Conservation (phyloP, 2,888 invertebrate genomes). For the Tetrapedia diversipes region DNA sequence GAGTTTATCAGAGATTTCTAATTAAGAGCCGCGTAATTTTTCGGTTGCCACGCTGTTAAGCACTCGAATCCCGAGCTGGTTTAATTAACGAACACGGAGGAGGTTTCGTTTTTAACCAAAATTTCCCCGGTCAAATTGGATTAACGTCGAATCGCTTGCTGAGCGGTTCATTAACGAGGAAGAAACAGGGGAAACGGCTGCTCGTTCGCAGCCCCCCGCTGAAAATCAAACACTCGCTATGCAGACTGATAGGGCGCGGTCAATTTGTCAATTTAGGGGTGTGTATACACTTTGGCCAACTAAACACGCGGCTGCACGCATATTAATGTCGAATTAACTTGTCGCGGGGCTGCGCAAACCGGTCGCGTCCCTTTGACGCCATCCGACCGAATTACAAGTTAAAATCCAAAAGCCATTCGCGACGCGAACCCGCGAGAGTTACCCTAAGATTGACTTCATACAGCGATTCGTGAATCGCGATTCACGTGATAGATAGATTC, state of each 20-base stretch:
- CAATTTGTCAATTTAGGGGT: constrained; percentile 22
- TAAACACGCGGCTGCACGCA: constrained; percentile 13
- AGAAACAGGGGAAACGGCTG: neutral
- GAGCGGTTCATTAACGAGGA: constrained; percentile 2
- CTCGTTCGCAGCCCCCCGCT: neutral
- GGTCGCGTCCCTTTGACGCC: neutral
- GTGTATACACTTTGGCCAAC: constrained; percentile 1
- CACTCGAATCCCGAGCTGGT: too few relatives aligned
- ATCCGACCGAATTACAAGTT: neutral
- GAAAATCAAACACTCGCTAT: constrained; percentile 21
- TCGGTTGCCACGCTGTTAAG: too few relatives aligned
- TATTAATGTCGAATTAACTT: constrained; percentile 31
- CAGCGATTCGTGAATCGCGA: too few relatives aligned
- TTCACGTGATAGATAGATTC: too few relatives aligned
- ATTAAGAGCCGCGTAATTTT: too few relatives aligned
- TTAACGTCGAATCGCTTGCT: neutral
- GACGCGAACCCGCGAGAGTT: neutral
- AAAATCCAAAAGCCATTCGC: neutral
- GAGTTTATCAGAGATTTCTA: too few relatives aligned
- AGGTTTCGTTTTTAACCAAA: neutral
- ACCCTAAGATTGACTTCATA: constrained; percentile 20
- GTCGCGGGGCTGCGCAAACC: neutral
- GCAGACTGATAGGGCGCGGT: constrained; percentile 7
- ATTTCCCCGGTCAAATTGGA: neutral
- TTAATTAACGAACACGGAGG: neutral